These are phyloP conservation scores for Chlamydotis undulata DNA, from an alignment of 2,113 vertebrate species.

Conservation along the genomic window DNA sequence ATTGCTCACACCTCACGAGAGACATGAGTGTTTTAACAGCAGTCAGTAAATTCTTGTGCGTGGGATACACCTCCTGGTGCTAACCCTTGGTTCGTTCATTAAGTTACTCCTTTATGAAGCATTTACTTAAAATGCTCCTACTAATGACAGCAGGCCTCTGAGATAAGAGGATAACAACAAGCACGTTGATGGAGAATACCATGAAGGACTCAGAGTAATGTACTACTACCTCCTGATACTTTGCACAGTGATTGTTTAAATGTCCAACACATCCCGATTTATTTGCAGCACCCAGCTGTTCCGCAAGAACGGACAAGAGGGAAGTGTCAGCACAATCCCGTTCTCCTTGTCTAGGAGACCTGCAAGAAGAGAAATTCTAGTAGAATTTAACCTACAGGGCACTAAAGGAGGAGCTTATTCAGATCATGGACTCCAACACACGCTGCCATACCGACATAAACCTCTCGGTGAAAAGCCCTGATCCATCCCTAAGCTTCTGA, in stretches of 20 bases:
- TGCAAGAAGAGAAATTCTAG: background rate
- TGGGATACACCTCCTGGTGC: background rate
- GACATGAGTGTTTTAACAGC: background rate
- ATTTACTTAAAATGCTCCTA: fast-evolving
- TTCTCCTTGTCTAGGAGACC: background rate
- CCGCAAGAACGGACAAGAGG: background rate
- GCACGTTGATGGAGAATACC: background rate
- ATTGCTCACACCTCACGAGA: fast-evolving
- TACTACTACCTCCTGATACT: fast-evolving
- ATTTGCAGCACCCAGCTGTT: background rate
- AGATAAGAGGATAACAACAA: background rate
- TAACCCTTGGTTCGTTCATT: background rate
- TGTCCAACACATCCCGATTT: background rate
- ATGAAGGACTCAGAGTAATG: fast-evolving
- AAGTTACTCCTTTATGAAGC: background rate
- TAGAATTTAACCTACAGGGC: background rate
- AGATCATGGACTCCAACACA: background rate
- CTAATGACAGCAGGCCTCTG: background rate
- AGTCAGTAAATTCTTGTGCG: background rate
- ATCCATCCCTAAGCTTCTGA: background rate
- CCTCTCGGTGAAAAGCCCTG: background rate
- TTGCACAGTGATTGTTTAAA: fast-evolving
- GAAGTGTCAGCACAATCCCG: background rate
- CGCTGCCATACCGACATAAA: background rate
- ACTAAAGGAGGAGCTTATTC: background rate